Base-by-base conservation (phyloP, 2,797 vertebrate species). In the Cirrhinus molitorella region DNA sequence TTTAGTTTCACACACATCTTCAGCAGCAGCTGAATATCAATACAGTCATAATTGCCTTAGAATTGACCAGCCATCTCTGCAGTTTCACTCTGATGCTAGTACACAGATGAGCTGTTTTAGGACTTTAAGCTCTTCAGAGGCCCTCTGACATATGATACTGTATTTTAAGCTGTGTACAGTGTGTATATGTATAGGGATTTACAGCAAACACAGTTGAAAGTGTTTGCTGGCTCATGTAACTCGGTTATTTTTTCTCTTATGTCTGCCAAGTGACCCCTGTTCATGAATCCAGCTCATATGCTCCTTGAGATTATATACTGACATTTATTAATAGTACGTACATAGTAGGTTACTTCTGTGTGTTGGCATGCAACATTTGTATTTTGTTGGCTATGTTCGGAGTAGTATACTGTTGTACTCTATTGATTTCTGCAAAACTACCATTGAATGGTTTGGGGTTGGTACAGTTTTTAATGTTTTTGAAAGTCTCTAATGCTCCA, bases 41-140 rank as follows among this genome's bases (percentile, higher is more conserved):
- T 78, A 84, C 61, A 66, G 19, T 31, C 37, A 55, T 73, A 74
- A 73, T 73, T 70, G 9, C 76, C 34, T 85, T 65, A 57, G 65
- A 82, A 66, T 83, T 81, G 88, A 87, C 17, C 43, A 63, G 53
- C 65, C 57, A 10, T 78, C 49, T 80, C 40, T 80, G 21, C 65
- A 47, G 47, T 16, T 45, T 43, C 17, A 61, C 17, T 51, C 34
- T 70, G 23, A 45, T 40, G 19, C 34, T 59, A 73, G 57, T 28
- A 47, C 80, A 45, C 19, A 77, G 28, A 68, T 31, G 40, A 68
- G 74, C 53, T 79, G n/a, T 83, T 83, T 80, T 57, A 71, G 80
- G 25, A 45, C 45, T 43, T 23, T 55, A 72, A 75, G 81, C 16
- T 51, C 53, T 65, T n/a, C 80, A 43, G 40, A 49, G 67, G 77